Evolutionary conservation across 2,113 vertebrate genomes (phyloP).

Genomic region (Marmota flaviventris): DNA sequence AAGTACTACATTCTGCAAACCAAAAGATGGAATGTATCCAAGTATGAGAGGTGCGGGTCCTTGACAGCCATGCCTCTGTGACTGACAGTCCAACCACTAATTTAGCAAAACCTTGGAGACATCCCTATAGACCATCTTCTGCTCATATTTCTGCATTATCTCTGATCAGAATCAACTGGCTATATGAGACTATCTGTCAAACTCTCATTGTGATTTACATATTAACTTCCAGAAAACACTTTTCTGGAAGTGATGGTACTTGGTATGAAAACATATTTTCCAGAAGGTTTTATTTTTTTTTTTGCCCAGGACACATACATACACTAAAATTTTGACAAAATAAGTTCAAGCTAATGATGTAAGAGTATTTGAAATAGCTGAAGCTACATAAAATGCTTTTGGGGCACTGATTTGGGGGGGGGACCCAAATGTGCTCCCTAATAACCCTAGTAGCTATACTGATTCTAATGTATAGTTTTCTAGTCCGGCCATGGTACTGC

Average conservation of each 20-base stretch:
- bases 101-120: neutral
- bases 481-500: conserved; percentile 36
- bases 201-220: neutral
- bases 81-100: neutral
- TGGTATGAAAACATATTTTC: conserved; percentile 47
- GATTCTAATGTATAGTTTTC: conserved; percentile 43
- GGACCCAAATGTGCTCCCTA: conserved; percentile 46
- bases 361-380: conserved; percentile 55
- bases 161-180: neutral
- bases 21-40: no score
- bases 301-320: neutral
- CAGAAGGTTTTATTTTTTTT: neutral
- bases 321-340: conserved; percentile 60
- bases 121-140: neutral
- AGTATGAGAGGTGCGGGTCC: neutral
- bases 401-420: conserved; percentile 9
- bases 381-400: conserved; percentile 34
- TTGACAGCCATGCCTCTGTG: neutral
- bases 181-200: neutral
- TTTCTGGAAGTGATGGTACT: neutral
- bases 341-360: conserved; percentile 18
- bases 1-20: neutral
- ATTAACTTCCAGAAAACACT: conserved; percentile 31
- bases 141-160: neutral
- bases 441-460: conserved; percentile 4